Evolutionary conservation across 2,113 vertebrate species (phyloP), one percentile per base, ranked within the genome.

Genomic region (Thalassoma bifasciatum): DNA sequence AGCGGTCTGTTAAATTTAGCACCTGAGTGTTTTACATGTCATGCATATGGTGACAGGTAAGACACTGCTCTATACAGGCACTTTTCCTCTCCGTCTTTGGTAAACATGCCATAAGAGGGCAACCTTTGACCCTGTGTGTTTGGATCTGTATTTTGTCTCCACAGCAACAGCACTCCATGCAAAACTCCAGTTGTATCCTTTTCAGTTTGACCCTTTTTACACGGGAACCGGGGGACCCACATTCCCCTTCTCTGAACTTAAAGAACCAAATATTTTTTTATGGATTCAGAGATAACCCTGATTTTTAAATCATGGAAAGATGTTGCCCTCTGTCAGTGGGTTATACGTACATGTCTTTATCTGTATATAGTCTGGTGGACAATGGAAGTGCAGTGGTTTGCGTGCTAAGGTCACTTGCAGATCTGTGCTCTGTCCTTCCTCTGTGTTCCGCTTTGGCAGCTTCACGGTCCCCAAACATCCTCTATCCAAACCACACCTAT

Each of bases 391-490:
- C 72, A 65, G 85, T 75, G 83, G 85, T 80, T 85, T 86, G 92
- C 92, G 90, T 93, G 92, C 89, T 92, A 90, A 93, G 89, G 87
- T 87, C 90, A 85, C 80, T 49, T 24, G 83, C 83, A 83, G 79
- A 89, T 88, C 82, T 79, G 59, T 86, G 75, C 79, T 88, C 85
- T 91, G 88, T 86, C 89, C 88, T 92, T 91, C 89, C 92, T 91
- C 85, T 7, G 8, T 69, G 60, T 92, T 90, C 90, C 86, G 82
- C 50, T 90, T 86, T 92, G 89, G 91, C 86, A 86, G 82, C 79
- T 75, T 84, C 70, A 13, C 59, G 66, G 74, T 77, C 86, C 88
- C 90, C 75, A 88, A 93, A 91, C 91, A 92, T 93, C 92, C 91
- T 92, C 67, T 68, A 44, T 86, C 64, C 61, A 74, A 68, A 78